These are phyloP conservation scores for Oreocharis arfaki DNA, from an alignment of 2,113 vertebrate species.

Conservation along the genomic window DNA sequence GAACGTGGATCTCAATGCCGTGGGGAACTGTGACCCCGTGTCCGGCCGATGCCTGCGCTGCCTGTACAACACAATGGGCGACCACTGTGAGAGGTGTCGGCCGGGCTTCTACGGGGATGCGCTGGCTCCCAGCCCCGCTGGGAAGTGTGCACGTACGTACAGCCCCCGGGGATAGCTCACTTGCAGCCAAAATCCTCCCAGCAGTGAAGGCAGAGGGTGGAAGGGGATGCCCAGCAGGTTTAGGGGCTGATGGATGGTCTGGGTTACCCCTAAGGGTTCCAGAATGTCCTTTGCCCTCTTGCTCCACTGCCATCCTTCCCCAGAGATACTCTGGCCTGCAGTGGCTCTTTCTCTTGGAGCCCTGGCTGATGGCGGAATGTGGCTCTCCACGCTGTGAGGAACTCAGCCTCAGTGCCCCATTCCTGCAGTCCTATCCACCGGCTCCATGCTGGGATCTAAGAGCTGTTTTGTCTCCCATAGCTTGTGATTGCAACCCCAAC, in stretches of 20 bases:
- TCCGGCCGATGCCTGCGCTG: conserved; percentile 87
- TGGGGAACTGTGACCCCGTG: conserved; percentile 84
- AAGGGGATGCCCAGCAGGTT: background rate
- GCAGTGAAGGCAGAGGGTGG: background rate
- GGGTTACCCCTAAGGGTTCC: background rate
- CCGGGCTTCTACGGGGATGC: conserved; percentile 82
- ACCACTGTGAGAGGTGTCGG: conserved; percentile 78
- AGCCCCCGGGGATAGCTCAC: rapidly evolving
- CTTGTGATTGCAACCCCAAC: conserved; percentile 73
- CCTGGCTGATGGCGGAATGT: rapidly evolving
- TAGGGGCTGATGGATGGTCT: background rate
- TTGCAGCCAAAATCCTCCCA: background rate
- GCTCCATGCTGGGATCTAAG: background rate
- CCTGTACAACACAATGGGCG: conserved; percentile 79
- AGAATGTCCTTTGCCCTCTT: background rate
- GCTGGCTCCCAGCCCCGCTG: background rate
- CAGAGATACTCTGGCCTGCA: background rate
- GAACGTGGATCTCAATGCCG: conserved; percentile 84
- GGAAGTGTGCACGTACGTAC: conserved; percentile 82
- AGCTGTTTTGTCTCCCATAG: conserved; percentile 41
- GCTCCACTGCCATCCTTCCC: background rate
- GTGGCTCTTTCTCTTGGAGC: background rate
- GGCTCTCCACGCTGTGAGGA: rapidly evolving
- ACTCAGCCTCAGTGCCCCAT: rapidly evolving
- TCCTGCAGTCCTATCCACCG: background rate